Conservation (phyloP, 2,888 invertebrate species). For the Girardia tigrina region DNA sequence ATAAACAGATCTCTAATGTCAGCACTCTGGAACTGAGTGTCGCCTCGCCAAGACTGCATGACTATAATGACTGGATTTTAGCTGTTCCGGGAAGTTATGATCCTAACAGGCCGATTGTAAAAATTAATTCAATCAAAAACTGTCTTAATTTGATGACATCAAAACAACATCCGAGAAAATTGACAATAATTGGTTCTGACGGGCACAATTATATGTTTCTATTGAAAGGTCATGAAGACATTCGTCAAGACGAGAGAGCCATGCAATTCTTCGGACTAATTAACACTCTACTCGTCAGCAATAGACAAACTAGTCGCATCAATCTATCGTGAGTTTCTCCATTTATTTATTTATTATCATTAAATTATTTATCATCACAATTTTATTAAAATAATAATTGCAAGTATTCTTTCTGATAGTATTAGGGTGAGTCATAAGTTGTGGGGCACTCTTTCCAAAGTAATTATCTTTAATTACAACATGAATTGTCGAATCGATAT, state of each 20-base stretch:
- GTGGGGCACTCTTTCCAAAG: no score
- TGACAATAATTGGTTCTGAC: slow-evolving; percentile 73
- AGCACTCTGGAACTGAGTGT: slow-evolving; percentile 59
- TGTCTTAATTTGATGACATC: slow-evolving; percentile 88
- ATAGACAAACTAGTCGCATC: slow-evolving; percentile 81
- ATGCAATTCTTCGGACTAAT: slow-evolving; percentile 94
- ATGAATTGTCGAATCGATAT: no score
- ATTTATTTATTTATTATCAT: neutral
- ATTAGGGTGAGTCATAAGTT: no score
- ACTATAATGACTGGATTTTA: slow-evolving; percentile 69
- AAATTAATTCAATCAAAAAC: slow-evolving; percentile 75
- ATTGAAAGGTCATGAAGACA: slow-evolving; percentile 93
- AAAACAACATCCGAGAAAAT: slow-evolving; percentile 86
- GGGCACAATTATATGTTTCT: slow-evolving; percentile 96
- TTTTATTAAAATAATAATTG: neutral
- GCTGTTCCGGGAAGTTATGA: slow-evolving; percentile 95
- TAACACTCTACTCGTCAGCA: slow-evolving; percentile 79
- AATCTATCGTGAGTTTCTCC: slow-evolving; percentile 58
- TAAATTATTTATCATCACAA: neutral
- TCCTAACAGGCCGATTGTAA: slow-evolving; percentile 63
- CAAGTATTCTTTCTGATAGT: neutral
- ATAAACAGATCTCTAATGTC: slow-evolving; percentile 69
- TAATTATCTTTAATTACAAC: no score
- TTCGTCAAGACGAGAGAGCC: slow-evolving; percentile 91
- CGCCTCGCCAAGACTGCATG: slow-evolving; percentile 70